phyloP scores from a whole-genome alignment of 2,888 invertebrate species.

The Sycophila texana region DNA sequence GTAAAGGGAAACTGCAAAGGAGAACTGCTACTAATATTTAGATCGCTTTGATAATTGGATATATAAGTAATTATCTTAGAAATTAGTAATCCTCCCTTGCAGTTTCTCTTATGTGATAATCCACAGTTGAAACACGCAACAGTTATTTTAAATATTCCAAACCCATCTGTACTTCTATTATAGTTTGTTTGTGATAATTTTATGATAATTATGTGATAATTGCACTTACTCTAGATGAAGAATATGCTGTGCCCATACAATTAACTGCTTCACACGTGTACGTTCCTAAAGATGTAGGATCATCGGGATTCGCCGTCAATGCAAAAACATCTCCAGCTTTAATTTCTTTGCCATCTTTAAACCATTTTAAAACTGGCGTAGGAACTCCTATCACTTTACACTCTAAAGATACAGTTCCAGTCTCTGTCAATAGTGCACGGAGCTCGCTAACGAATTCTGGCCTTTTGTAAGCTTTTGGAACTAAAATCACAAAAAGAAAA shows the following conservation, averaged over 20 bases:
- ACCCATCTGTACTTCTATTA: too few species aligned
- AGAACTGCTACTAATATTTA: too few species aligned
- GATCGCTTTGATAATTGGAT: too few species aligned
- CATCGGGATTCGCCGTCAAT: slow-evolving; percentile 88
- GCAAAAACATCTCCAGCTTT: slow-evolving; percentile 94
- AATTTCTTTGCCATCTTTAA: slow-evolving; percentile 91
- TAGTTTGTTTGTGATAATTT: too few species aligned
- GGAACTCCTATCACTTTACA: slow-evolving; percentile 96
- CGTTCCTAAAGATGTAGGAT: slow-evolving; percentile 90
- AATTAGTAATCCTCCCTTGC: too few species aligned
- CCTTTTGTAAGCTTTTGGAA: slow-evolving; percentile 91
- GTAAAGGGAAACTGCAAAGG: too few species aligned
- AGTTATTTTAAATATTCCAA: too few species aligned
- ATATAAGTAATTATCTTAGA: too few species aligned
- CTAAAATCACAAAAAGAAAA: slow-evolving; percentile 72
- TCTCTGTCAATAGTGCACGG: slow-evolving; percentile 88
- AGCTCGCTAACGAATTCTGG: slow-evolving; percentile 92
- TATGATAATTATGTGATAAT: not conserved
- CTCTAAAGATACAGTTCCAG: slow-evolving; percentile 92
- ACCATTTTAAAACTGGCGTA: slow-evolving; percentile 86
- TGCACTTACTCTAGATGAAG: slow-evolving; percentile 81
- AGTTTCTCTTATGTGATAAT: too few species aligned
- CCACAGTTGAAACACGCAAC: too few species aligned
- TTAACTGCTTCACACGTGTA: slow-evolving; percentile 93
- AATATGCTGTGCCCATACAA: slow-evolving; percentile 91